Conservation (phyloP, 2,113 vertebrate species). For the Mormyrus lacerda region DNA sequence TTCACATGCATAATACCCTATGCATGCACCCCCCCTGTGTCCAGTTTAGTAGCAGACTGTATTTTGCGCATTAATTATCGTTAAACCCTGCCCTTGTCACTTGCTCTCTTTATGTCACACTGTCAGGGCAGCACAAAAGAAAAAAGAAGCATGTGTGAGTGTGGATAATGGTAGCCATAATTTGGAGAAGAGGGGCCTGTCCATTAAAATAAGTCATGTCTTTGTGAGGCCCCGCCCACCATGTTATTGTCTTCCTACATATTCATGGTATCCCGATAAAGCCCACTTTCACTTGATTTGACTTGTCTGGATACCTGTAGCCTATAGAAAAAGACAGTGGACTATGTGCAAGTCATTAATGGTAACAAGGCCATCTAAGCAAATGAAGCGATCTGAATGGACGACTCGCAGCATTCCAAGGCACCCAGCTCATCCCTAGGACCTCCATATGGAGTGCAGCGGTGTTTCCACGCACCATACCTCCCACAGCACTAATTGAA, state of each 20-base stretch:
- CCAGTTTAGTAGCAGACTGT: neutral
- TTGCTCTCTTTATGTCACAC: neutral
- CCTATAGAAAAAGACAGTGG: neutral
- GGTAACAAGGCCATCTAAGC: neutral
- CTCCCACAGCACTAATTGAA: slow-evolving; percentile 8
- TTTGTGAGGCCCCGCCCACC: neutral
- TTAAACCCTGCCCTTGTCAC: neutral
- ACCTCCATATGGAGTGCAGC: neutral
- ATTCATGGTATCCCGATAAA: neutral
- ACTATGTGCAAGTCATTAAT: neutral
- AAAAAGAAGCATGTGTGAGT: neutral
- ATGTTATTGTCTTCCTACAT: neutral
- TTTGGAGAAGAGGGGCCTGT: neutral
- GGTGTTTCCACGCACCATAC: neutral
- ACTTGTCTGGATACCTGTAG: neutral
- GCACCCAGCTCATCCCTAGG: neutral
- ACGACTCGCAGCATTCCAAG: neutral
- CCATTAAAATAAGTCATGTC: neutral
- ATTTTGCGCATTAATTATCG: neutral
- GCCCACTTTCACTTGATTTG: neutral
- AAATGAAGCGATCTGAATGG: neutral
- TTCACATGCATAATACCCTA: neutral
- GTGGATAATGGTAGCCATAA: neutral
- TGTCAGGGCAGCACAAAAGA: neutral
- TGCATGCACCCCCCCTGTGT: neutral